Conservation (phyloP, 2,888 invertebrate species). For the Julus scanicus region DNA sequence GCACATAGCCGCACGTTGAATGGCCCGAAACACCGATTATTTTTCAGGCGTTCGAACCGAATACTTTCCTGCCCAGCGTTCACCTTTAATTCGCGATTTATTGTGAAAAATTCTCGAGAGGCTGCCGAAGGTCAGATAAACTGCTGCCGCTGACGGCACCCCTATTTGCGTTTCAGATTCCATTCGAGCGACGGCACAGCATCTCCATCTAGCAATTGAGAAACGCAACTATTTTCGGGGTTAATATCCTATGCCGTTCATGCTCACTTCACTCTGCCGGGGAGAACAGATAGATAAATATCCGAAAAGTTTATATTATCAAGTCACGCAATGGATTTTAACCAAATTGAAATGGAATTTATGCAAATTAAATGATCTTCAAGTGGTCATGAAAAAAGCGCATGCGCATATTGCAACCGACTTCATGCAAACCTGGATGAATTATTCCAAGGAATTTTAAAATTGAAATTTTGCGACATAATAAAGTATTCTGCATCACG, state of each 20-base stretch:
- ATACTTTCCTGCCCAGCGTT: not conserved
- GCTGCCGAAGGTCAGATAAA: not conserved
- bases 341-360: too few species aligned
- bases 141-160: constrained; percentile 18
- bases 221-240: not conserved
- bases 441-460: too few species aligned
- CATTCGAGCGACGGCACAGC: not conserved
- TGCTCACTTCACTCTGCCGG: too few species aligned
- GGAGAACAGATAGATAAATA: too few species aligned
- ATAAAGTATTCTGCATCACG: too few species aligned
- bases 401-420: too few species aligned
- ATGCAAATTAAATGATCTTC: too few species aligned
- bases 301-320: too few species aligned
- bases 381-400: too few species aligned
- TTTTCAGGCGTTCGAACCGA: not conserved
- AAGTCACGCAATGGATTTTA: too few species aligned
- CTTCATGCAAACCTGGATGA: too few species aligned
- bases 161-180: constrained; percentile 42
- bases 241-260: not conserved
- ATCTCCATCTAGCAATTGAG: not conserved
- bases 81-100: not conserved
- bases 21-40: not conserved
- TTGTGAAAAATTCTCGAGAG: not conserved
- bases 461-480: too few species aligned
- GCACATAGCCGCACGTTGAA: not conserved